These are phyloP conservation scores for Paramormyrops kingsleyae DNA, from an alignment of 2,113 vertebrate genomes.

Conservation along the genomic window DNA sequence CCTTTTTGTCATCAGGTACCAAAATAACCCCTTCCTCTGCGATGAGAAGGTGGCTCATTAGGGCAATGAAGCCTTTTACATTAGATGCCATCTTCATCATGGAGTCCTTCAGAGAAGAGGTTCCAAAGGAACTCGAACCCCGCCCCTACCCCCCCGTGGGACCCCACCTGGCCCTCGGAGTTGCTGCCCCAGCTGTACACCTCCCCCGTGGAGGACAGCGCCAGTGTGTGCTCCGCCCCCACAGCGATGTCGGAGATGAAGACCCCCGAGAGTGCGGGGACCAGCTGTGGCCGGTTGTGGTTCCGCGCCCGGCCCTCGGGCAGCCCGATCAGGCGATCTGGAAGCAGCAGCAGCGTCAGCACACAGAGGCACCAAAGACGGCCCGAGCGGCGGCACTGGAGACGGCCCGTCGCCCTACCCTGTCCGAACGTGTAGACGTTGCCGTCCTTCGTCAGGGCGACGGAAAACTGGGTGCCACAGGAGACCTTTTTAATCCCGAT, in stretches of 20 bases:
- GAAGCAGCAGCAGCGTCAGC: not conserved
- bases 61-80: constrained; percentile 10
- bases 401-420: constrained; percentile 46
- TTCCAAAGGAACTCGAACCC: not conserved
- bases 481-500: constrained; percentile 76
- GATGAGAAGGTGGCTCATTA: constrained; percentile 18
- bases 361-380: too few relatives aligned
- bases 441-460: constrained; percentile 73
- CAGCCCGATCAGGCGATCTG: constrained; percentile 73
- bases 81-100: not conserved
- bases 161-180: constrained; percentile 69
- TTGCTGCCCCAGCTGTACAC: constrained; percentile 79
- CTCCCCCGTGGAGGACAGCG: constrained; percentile 64
- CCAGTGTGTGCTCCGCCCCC: constrained; percentile 71
- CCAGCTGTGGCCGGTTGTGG: constrained; percentile 71
- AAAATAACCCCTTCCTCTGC: constrained; percentile 16
- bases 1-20: not conserved
- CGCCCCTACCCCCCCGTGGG: not conserved
- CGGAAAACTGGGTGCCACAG: constrained; percentile 78
- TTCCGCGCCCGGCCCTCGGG: constrained; percentile 75
- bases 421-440: constrained; percentile 77
- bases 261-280: constrained; percentile 63
- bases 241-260: constrained; percentile 72
- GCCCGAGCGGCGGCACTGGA: not conserved
- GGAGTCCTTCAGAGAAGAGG: not conserved